Base-by-base conservation (phyloP, 2,113 vertebrate species). In the Falcunculus frontatus region DNA sequence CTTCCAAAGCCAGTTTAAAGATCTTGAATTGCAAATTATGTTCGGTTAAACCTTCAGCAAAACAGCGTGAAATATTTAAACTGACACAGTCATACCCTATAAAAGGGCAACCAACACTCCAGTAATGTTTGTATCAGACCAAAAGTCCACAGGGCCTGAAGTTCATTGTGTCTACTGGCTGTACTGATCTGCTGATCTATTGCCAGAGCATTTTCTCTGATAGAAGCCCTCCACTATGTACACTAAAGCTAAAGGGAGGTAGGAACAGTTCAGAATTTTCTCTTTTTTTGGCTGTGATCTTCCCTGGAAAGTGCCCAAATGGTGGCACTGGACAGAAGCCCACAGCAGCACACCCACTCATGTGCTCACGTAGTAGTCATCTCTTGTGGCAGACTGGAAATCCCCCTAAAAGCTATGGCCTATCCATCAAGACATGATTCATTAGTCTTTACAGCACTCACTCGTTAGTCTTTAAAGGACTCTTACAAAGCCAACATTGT, bases 61-160 rank as follows among this genome's bases (percentile, higher is more conserved):
- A 87, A 74, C 60, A 18, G 2, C 6, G 30, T 44, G 29, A 81
- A 52, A 93, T 69, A 87, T 63, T 76, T n/a, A 35, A 87, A 73
- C 46, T 50, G 75, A 80, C 63, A 67, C 18, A 10, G 25, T 46
- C 55, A 29, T 70, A 52, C 15, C 39, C 27, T 55, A 37, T 33
- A 46, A 85, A 91, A 90, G 72, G 78, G 27, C 63, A 94, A 90
- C 52, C 41, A 76, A 39, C n/a, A 29, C 63, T 77, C 72, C 47
- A 47, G 25, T 46, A 70, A 75, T 6, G 15, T 73, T 64, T 50
- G 12, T 64, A 63, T n/a, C 42, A 63, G 63, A 80, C 53, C 63
- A 62, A 20, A 88, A 91, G 11, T 46, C 57, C 13, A 8, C 26
- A 25, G 42, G 11, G 37, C 59, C 55, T 55, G 39, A 76, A 89